A percentile compares a stretch with the other conserved stretches of the same genome.
Evolutionary conservation across 2,113 vertebrate genomes (phyloP).

Genomic region (Xenopus laevis): DNA sequence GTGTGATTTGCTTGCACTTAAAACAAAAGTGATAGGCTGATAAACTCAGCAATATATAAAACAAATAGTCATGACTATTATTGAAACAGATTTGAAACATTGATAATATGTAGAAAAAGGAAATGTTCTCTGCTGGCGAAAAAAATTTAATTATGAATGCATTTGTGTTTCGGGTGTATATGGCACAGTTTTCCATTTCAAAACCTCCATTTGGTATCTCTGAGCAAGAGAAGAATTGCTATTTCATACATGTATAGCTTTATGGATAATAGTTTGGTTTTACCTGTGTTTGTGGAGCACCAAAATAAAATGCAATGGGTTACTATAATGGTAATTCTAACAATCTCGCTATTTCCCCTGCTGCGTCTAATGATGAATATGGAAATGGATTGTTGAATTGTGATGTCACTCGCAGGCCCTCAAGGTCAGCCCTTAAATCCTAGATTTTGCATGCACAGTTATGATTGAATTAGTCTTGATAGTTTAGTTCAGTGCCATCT

Average conservation of each 20-base stretch:
- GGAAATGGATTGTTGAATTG: conserved; percentile 69
- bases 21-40: no score
- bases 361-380: conserved; percentile 66
- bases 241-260: neutral
- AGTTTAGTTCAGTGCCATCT: conserved; percentile 23
- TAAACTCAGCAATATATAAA: no score
- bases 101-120: no score
- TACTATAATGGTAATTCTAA: conserved; percentile 67
- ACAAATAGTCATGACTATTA: no score
- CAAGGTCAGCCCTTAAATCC: conserved; percentile 72
- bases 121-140: no score
- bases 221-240: neutral
- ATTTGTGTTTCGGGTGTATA: no score
- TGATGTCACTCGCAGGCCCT: conserved; percentile 70
- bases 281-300: conserved; percentile 50
- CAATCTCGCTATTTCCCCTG: conserved; percentile 68
- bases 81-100: no score
- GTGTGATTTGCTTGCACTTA: no score
- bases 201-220: neutral
- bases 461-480: conserved; percentile 9
- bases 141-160: no score
- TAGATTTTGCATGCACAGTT: conserved; percentile 51
- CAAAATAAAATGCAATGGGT: conserved; percentile 51
- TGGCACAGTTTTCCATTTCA: neutral
- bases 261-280: conserved; percentile 65